These are phyloP conservation scores for Urocyon cinereoargenteus DNA, from an alignment of 2,797 vertebrate species.

Conservation along the genomic window DNA sequence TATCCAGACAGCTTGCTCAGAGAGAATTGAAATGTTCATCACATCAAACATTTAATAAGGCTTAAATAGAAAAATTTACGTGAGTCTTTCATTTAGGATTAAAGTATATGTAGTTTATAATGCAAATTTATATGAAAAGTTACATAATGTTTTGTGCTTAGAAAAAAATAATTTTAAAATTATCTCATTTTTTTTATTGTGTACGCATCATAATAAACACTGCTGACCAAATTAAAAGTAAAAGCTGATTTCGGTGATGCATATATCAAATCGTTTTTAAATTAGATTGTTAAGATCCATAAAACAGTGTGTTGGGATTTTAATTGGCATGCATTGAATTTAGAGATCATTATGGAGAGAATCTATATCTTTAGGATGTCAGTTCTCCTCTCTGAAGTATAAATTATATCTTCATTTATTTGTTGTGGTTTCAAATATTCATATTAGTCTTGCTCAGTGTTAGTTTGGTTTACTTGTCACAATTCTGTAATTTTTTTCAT, in stretches of 20 bases:
- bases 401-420: slow-evolving; percentile 17
- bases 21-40: slow-evolving; percentile 5
- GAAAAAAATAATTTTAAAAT: slow-evolving; percentile 34
- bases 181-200: not conserved
- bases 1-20: not conserved
- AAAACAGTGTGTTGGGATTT: not conserved
- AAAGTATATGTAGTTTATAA: not conserved
- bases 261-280: not conserved
- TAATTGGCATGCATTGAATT: not conserved
- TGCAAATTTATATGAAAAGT: not conserved
- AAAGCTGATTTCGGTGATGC: not conserved
- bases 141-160: not conserved
- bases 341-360: not conserved
- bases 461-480: not conserved
- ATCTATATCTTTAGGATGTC: not conserved
- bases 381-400: not conserved
- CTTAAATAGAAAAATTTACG: not conserved
- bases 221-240: not conserved
- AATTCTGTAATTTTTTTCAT: not conserved
- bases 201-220: not conserved
- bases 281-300: not conserved
- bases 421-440: not conserved
- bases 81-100: not conserved
- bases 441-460: not conserved
- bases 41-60: slow-evolving; percentile 16